phyloP scores from a whole-genome alignment of 2,797 vertebrate genomes.

The Danio tinwini region DNA sequence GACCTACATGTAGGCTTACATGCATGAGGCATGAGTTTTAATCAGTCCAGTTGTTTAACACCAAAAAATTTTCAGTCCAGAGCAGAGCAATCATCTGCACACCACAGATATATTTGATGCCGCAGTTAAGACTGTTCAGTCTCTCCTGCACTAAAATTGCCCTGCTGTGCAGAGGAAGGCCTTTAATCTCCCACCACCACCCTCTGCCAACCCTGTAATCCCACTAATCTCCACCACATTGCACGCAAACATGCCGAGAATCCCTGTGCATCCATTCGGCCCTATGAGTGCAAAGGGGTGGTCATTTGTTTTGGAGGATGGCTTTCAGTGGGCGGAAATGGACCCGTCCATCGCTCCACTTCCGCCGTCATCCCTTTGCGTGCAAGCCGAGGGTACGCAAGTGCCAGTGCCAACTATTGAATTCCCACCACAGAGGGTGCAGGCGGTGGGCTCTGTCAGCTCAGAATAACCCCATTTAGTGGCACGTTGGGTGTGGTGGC shows the following conservation, averaged over 20 bases:
- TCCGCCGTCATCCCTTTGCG: conserved; percentile 31
- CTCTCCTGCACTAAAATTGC: conserved; percentile 76
- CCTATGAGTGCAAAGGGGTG: not conserved
- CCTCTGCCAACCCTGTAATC: conserved; percentile 68
- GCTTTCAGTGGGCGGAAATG: conserved; percentile 41
- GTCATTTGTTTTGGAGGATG: conserved; percentile 41
- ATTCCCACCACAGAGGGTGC: conserved; percentile 74
- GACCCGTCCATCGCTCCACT: conserved; percentile 28
- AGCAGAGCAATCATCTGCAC: conserved; percentile 31
- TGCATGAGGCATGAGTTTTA: not conserved
- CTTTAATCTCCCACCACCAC: conserved; percentile 71
- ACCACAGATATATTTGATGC: conserved; percentile 23
- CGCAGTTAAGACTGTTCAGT: conserved; percentile 17
- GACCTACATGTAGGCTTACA: not conserved
- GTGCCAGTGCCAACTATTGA: conserved; percentile 67
- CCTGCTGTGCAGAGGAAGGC: conserved; percentile 79
- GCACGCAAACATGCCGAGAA: conserved; percentile 52
- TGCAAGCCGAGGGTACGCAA: conserved; percentile 19
- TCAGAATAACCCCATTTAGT: conserved; percentile 85
- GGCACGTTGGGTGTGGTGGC: conserved; percentile 80
- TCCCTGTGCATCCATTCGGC: conserved; percentile 45
- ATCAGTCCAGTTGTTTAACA: conserved; percentile 2
- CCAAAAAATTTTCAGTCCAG: not conserved
- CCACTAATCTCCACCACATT: conserved; percentile 63
- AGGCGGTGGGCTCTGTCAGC: conserved; percentile 79